Conservation (phyloP, 2,888 invertebrate species). For the Hemaris fuciformis region DNA sequence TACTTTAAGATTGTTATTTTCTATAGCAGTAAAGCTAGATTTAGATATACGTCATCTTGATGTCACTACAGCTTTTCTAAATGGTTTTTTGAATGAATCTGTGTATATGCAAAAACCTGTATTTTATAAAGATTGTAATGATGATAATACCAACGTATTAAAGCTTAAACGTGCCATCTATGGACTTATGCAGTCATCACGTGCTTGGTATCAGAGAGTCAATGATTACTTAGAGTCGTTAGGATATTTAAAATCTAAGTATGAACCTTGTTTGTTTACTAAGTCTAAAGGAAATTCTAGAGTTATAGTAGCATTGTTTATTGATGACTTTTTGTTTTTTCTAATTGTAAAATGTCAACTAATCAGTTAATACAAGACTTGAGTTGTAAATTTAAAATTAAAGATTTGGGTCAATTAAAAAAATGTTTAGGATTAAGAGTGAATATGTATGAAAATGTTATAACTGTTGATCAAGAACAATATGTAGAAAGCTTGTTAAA, state of each 20-base stretch:
- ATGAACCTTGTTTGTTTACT: conserved; percentile 17
- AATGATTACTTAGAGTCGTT: not conserved
- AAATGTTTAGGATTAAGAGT: conserved; percentile 21
- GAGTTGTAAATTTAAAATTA: conserved; percentile 14
- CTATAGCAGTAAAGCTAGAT: conserved; percentile 1
- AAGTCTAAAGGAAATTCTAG: conserved; percentile 4
- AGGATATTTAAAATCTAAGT: conserved; percentile 6
- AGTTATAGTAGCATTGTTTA: conserved; percentile 17
- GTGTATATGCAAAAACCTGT: not conserved
- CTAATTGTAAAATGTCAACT: conserved; percentile 9
- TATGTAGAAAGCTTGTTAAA: not conserved
- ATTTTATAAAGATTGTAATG: conserved; percentile 7
- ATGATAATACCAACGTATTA: not conserved
- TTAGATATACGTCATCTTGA: conserved; percentile 1
- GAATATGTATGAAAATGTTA: conserved; percentile 3
- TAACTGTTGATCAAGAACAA: not conserved
- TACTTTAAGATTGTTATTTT: conserved; percentile 15
- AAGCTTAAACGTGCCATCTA: conserved; percentile 19
- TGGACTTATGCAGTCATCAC: conserved; percentile 16
- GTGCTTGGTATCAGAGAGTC: not conserved
- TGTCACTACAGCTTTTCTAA: conserved; percentile 6
- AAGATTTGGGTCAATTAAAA: conserved; percentile 17
- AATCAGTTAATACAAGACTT: conserved; percentile 2
- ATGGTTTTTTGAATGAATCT: conserved; percentile 13
- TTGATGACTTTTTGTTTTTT: conserved; percentile 22